Evolutionary conservation across 1,140 invertebrate genomes (phyloP).

Genomic region (Eufriesea mexicana): DNA sequence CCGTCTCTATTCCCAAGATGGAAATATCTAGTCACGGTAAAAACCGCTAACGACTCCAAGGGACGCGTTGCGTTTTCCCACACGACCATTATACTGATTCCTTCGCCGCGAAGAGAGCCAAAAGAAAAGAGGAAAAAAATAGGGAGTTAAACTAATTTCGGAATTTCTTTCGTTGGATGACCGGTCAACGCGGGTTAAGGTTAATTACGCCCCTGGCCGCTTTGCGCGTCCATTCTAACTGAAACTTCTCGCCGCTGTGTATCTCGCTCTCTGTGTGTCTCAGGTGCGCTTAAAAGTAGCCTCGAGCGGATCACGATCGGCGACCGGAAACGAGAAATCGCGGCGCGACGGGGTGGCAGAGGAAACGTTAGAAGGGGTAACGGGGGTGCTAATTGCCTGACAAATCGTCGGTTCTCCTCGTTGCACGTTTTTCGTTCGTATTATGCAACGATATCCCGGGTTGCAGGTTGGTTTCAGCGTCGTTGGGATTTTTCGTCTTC

Average conservation of each 20-base stretch:
- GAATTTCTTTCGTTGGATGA: constrained; percentile 21
- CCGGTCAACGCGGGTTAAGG: neutral
- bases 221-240: constrained; percentile 27
- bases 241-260: neutral
- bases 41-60: constrained; percentile 17
- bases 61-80: constrained; percentile 8
- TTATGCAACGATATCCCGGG: neutral
- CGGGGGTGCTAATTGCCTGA: constrained; percentile 20
- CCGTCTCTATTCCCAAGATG: neutral
- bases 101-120: neutral
- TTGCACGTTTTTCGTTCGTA: neutral
- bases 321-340: constrained; percentile 22
- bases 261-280: neutral
- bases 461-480: too few species aligned
- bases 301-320: constrained; percentile 24
- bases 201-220: constrained; percentile 19
- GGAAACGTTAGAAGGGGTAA: neutral
- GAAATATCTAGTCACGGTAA: neutral
- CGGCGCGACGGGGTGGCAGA: too few species aligned
- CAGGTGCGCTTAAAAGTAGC: constrained; percentile 20
- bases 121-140: neutral
- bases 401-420: neutral
- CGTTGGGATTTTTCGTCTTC: too few species aligned
- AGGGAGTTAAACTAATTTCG: constrained; percentile 21
- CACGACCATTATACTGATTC: neutral